Evolutionary conservation across 2,113 vertebrate species (phyloP).

Genomic region (Uria lomvia): DNA sequence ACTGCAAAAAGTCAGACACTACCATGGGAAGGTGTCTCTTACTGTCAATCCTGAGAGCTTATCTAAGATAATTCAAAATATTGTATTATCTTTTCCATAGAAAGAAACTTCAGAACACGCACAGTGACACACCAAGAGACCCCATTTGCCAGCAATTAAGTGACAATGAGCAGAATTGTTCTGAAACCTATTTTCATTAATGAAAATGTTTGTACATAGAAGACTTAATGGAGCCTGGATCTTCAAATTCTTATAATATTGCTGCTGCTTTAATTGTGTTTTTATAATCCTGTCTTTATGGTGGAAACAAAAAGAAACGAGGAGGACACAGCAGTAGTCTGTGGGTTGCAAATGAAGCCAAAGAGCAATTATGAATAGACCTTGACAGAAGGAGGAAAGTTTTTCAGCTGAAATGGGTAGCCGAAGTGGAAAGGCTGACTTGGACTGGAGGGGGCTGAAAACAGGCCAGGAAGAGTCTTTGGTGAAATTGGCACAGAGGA

Average conservation of each 20-base stretch:
- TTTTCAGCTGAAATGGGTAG: background rate
- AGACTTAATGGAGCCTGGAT: conserved; percentile 25
- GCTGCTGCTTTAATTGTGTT: background rate
- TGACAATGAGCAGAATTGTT: conserved; percentile 30
- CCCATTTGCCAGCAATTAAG: conserved; percentile 29
- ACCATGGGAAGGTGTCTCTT: background rate
- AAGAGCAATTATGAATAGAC: background rate
- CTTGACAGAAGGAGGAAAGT: background rate
- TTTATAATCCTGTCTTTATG: background rate
- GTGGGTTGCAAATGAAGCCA: background rate
- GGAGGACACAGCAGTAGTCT: background rate
- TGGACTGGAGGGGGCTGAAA: background rate
- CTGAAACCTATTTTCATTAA: conserved; percentile 40
- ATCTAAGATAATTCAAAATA: conserved; percentile 28
- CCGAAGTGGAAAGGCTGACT: background rate
- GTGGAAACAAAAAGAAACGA: background rate
- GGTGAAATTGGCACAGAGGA: background rate
- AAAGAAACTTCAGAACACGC: conserved; percentile 20
- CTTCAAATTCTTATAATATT: conserved; percentile 20
- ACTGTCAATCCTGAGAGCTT: conserved; percentile 7
- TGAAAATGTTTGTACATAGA: conserved; percentile 31
- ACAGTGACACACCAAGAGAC: background rate
- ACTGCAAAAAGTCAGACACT: background rate
- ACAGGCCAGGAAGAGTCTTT: background rate
- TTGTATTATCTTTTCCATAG: background rate